Evolutionary conservation across 2,888 invertebrate genomes (phyloP).

Genomic region (Drosophila longiperda): DNA sequence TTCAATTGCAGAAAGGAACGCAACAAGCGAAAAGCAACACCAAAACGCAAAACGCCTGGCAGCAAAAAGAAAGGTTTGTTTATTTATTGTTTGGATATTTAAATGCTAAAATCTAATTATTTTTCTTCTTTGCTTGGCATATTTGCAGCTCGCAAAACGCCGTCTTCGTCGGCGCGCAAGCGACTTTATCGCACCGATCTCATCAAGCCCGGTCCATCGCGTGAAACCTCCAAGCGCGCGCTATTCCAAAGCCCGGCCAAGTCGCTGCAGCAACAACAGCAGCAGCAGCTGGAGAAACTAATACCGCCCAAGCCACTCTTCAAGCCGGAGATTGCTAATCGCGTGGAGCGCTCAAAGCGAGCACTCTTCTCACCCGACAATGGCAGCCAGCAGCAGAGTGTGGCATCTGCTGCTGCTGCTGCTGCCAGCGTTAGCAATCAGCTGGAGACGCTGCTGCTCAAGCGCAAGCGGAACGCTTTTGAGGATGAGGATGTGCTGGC

Average conservation of each 20-base stretch:
- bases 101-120: not conserved
- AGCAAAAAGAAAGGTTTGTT: constrained; percentile 84
- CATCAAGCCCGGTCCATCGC: constrained; percentile 82
- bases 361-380: constrained; percentile 88
- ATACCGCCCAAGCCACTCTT: constrained; percentile 73
- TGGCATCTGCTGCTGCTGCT: not conserved
- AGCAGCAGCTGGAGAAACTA: constrained; percentile 69
- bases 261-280: constrained; percentile 84
- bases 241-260: constrained; percentile 91
- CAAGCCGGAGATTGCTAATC: constrained; percentile 85
- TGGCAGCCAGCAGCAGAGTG: constrained; percentile 17
- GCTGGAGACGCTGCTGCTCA: constrained; percentile 76
- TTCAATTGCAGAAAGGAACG: constrained; percentile 70
- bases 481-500: constrained; percentile 74
- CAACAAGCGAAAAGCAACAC: constrained; percentile 82
- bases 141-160: constrained; percentile 79
- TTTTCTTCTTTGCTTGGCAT: no score
- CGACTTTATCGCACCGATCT: constrained; percentile 74
- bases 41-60: constrained; percentile 87
- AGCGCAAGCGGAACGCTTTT: constrained; percentile 79
- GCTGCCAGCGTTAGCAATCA: constrained; percentile 50
- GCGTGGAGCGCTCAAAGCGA: constrained; percentile 88
- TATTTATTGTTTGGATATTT: not conserved
- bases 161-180: constrained; percentile 82
- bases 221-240: constrained; percentile 89